Evolutionary conservation across 2,888 invertebrate species (phyloP), one percentile per base, ranked within the genome.

Genomic region (Mythimna impura): DNA sequence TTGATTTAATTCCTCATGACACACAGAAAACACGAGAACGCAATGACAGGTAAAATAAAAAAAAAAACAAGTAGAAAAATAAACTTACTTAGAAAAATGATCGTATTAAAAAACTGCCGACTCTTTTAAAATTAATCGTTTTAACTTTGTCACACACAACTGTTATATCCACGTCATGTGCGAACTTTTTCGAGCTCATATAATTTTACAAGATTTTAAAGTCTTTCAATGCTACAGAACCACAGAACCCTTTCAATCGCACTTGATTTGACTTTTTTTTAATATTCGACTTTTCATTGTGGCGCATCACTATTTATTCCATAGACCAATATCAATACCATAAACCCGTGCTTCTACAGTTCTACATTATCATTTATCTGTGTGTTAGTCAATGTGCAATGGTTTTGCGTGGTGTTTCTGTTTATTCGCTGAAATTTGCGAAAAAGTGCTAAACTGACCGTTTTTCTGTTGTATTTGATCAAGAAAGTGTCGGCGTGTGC

Each of bases 401-500:
- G 54, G 62, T 63, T 78, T 75, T 84, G 80, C 77, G 61, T 85
- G 80, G 76, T 85, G 85, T 86, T 30, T 30, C 30, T 30, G 30
- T 30, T 82, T 86, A 77, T 52, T 40, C 57, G 65, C 58, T 68
- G 68, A 79, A 69, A 72, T 65, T 68, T 54, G 61, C 58, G 25
- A 12, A 64, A 78, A 76, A 84, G 84, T 83, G 74, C 34, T 73
- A 47, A 66, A 68, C 57, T 70, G 70, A 67, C 36, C 22, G 70
- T 64, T 57, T 57, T 74, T 65, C 54, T 60, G 12, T 47, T 47
- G 52, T 65, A 78, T 54, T 67, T 52, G 8, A 65, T 55, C 10
- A 54, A 64, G 34, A 66, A 47, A 68, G 73, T 69, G 66, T 80
- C 73, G 80, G 82, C 76, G 66, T n/a, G 25, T 60, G 75, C 73